phyloP scores from a whole-genome alignment of 2,797 vertebrate genomes.

The Manis javanica region DNA sequence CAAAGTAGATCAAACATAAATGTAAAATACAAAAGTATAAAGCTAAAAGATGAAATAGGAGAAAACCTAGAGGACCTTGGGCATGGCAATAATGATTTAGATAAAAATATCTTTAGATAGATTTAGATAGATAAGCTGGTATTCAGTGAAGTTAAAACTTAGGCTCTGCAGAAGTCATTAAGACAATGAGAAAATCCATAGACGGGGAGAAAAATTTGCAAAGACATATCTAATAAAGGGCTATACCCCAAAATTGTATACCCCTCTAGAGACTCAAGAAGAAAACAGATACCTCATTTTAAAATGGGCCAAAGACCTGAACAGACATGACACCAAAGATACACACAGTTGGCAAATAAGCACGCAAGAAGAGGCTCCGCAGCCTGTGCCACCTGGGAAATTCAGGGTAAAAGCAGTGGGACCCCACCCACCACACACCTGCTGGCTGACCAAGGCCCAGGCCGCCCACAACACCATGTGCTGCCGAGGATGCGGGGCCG shows the following conservation, averaged over 20 bases:
- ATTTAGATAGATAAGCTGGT: neutral
- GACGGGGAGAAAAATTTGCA: neutral
- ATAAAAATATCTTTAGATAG: too few species aligned
- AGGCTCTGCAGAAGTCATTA: neutral
- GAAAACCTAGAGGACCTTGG: neutral
- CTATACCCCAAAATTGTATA: neutral
- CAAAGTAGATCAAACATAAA: neutral
- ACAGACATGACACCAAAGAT: too few species aligned
- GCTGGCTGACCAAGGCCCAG: neutral
- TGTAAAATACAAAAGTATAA: neutral
- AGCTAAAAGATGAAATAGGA: neutral
- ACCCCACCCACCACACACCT: fast-evolving
- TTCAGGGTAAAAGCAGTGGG: neutral
- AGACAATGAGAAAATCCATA: neutral
- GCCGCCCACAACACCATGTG: too few species aligned
- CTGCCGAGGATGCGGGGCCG: neutral
- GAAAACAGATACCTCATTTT: neutral
- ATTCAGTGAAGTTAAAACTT: neutral
- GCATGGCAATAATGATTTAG: neutral
- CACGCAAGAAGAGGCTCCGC: too few species aligned
- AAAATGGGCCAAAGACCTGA: neutral
- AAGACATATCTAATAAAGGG: neutral
- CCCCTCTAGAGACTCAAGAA: neutral
- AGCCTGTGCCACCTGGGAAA: neutral
- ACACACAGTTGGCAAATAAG: neutral